phyloP scores from a whole-genome alignment of 2,888 invertebrate species.

The Meiosimyza platycephala region DNA sequence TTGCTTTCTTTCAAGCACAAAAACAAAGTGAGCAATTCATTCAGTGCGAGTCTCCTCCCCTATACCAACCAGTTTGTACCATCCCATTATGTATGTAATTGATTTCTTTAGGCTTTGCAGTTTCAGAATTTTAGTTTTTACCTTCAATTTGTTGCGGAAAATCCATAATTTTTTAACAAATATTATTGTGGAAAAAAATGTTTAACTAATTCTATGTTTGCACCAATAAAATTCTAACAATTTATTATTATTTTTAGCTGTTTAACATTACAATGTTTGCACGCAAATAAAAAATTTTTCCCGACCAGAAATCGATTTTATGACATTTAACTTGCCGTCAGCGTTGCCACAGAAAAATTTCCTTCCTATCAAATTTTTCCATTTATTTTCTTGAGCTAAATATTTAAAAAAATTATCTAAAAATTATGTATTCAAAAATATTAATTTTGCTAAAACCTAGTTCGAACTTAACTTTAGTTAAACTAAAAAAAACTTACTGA shows the following conservation, averaged over 20 bases:
- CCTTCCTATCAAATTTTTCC: no score
- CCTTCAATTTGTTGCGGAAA: constrained; percentile 64
- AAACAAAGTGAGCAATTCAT: neutral
- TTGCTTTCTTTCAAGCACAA: constrained; percentile 8
- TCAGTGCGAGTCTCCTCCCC: neutral
- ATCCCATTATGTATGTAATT: constrained; percentile 25
- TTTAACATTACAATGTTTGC: constrained; percentile 39
- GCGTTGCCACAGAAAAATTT: no score
- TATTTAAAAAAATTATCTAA: no score
- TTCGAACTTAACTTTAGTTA: no score
- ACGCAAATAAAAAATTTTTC: constrained; percentile 27
- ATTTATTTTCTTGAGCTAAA: no score
- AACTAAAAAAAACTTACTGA: no score
- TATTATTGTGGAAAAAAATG: constrained; percentile 20
- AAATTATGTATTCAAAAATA: no score
- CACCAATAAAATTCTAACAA: constrained; percentile 9
- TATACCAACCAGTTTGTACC: neutral
- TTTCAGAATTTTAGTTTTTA: constrained; percentile 41
- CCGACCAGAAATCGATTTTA: constrained; percentile 7
- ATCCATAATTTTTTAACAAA: constrained; percentile 53
- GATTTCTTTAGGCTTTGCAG: constrained; percentile 19
- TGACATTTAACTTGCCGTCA: no score
- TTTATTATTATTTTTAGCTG: neutral
- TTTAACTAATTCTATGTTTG: neutral
- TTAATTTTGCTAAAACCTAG: no score